Percentiles rank a stretch among this genome's conserved stretches.
These are phyloP conservation scores for Sciaenops ocellatus DNA, from an alignment of 2,797 vertebrate species.

Conservation along the genomic window DNA sequence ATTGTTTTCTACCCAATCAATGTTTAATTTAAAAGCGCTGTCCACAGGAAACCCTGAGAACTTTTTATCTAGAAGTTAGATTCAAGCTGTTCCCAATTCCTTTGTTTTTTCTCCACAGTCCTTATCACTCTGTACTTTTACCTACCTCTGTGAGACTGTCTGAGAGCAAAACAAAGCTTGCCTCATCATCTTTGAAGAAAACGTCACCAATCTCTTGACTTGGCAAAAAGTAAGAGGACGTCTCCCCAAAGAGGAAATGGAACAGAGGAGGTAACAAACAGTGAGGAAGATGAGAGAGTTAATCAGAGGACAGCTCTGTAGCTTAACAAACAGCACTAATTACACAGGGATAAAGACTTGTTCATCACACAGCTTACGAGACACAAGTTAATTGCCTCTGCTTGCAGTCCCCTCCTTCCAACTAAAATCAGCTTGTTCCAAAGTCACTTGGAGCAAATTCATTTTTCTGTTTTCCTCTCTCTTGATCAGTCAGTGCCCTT, in stretches of 20 bases:
- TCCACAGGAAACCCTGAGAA: not conserved
- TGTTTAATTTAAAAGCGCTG: constrained; percentile 41
- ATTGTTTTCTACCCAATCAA: constrained; percentile 34
- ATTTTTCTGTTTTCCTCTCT: constrained; percentile 30
- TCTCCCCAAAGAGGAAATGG: constrained; percentile 17
- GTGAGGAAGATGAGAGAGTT: constrained; percentile 61
- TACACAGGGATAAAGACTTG: constrained; percentile 85
- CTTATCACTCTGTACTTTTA: constrained; percentile 1
- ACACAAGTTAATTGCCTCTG: constrained; percentile 85
- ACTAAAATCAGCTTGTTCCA: constrained; percentile 68
- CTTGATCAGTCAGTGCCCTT: not conserved
- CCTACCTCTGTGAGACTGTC: constrained; percentile 6
- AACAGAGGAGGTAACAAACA: constrained; percentile 45
- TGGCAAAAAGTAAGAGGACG: constrained; percentile 19
- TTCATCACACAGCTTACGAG: constrained; percentile 85
- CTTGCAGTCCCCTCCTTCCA: constrained; percentile 67
- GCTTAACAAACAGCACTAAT: constrained; percentile 87
- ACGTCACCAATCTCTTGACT: not conserved
- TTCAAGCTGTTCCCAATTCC: not conserved
- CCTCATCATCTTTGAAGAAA: constrained; percentile 1
- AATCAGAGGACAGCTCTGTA: constrained; percentile 79
- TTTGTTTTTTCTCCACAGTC: constrained; percentile 6
- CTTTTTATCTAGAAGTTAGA: constrained; percentile 19
- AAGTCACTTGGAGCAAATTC: constrained; percentile 60
- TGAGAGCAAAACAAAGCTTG: not conserved